Conservation (phyloP, 2,888 invertebrate species). For the Orthosia cruda region DNA sequence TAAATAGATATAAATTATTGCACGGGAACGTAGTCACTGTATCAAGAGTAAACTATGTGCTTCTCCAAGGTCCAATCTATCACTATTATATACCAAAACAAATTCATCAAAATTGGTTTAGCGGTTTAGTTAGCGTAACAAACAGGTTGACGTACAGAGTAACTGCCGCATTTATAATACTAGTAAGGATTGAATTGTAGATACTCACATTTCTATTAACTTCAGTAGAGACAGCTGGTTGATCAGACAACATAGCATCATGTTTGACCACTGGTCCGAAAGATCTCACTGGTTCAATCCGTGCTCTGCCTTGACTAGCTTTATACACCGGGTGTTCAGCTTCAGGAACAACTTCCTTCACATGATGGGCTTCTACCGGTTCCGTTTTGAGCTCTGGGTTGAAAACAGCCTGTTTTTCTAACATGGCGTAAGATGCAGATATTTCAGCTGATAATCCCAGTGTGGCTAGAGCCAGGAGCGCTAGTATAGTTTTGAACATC, state of each 20-base stretch:
- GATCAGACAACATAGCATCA: constrained; percentile 86
- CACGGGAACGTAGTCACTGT: too few species aligned
- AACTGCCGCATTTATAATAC: too few species aligned
- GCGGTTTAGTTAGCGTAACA: too few species aligned
- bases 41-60: too few species aligned
- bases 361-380: constrained; percentile 72
- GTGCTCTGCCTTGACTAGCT: constrained; percentile 79
- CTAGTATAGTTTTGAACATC: constrained; percentile 79
- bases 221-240: constrained; percentile 77
- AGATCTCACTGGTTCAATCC: constrained; percentile 82
- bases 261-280: constrained; percentile 81
- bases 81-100: too few species aligned
- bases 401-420: constrained; percentile 78
- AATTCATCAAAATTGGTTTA: too few species aligned
- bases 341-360: constrained; percentile 74
- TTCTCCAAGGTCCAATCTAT: too few species aligned
- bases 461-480: constrained; percentile 72
- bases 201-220: constrained; percentile 85
- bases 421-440: constrained; percentile 72
- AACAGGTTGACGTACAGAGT: too few species aligned
- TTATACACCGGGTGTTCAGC: constrained; percentile 83
- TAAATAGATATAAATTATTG: too few species aligned
- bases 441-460: constrained; percentile 81
- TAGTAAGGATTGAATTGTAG: constrained; percentile 56
- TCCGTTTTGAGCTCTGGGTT: constrained; percentile 78